Evolutionary conservation across 30 jellyfish, hydroid and myxozoan species (phyloP).

Genomic region (Aurelia aurita): DNA sequence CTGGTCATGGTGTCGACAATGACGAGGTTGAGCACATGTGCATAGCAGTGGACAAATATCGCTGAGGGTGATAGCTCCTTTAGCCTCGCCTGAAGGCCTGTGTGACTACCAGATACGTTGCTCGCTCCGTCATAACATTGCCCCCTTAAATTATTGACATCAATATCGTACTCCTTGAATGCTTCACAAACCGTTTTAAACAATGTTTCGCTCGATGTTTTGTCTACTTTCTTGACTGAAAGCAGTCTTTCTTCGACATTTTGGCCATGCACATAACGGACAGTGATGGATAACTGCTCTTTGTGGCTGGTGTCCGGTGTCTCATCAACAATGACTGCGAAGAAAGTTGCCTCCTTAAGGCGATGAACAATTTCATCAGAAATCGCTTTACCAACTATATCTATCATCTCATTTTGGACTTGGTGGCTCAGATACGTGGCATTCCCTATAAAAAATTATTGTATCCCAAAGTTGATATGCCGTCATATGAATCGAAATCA

Average conservation of each 20-base stretch:
- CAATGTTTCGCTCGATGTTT: slow-evolving; percentile 1
- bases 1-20: slow-evolving; percentile 36
- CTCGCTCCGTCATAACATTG: background rate
- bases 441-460: background rate
- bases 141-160: background rate
- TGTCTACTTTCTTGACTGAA: background rate
- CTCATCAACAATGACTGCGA: slow-evolving; percentile 14
- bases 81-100: slow-evolving; percentile 14
- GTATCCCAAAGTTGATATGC: too few species aligned
- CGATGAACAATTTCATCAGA: background rate
- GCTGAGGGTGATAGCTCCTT: slow-evolving; percentile 22
- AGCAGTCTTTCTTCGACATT: background rate
- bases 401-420: slow-evolving; percentile 9
- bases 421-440: background rate
- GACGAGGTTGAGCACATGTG: background rate
- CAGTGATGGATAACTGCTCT: slow-evolving; percentile 15
- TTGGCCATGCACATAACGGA: slow-evolving; percentile 8
- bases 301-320: slow-evolving; percentile 31
- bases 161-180: background rate
- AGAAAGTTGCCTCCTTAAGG: slow-evolving; percentile 5
- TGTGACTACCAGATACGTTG: too few species aligned
- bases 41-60: slow-evolving; percentile 13
- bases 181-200: background rate
- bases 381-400: slow-evolving; percentile 7
- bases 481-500: too few species aligned